Percentiles rank a stretch among this genome's conserved stretches.
Conservation (phyloP, 2,113 vertebrate species). For the Cyprinodon tularosa region DNA sequence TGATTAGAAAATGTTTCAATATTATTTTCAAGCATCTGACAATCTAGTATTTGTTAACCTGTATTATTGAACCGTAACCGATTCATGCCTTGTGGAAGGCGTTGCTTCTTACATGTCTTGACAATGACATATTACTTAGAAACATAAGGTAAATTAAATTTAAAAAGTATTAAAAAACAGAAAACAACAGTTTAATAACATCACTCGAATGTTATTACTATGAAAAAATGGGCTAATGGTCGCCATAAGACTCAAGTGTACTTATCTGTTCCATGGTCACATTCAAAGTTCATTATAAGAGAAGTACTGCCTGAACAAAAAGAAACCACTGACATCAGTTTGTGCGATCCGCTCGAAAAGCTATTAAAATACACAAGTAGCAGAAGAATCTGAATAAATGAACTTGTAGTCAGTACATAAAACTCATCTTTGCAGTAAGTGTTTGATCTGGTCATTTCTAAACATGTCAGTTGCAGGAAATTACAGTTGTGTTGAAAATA, state of each 20-base stretch:
- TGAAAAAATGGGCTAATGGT: background rate
- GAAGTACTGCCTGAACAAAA: conserved; percentile 50
- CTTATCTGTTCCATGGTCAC: conserved; percentile 33
- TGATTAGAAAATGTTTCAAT: background rate
- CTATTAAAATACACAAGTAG: conserved; percentile 27
- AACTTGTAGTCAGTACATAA: background rate
- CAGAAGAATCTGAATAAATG: conserved; percentile 27
- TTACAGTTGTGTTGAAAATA: background rate
- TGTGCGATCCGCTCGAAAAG: conserved; percentile 37
- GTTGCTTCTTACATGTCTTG: background rate
- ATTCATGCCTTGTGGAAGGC: background rate
- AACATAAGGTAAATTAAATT: background rate
- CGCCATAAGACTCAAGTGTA: conserved; percentile 3
- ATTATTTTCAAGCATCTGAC: background rate
- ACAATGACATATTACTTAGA: background rate
- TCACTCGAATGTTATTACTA: background rate
- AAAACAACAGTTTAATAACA: background rate
- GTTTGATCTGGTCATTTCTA: conserved; percentile 13
- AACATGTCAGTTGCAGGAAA: conserved; percentile 15
- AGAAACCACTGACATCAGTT: conserved; percentile 43
- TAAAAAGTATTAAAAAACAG: background rate
- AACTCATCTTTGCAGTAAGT: conserved; percentile 9
- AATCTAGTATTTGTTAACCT: conserved; percentile 1
- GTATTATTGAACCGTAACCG: conserved; percentile 7
- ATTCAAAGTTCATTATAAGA: conserved; percentile 35